These are phyloP conservation scores for Lacanobia wlatinum DNA, from an alignment of 2,888 invertebrate species.

Conservation along the genomic window DNA sequence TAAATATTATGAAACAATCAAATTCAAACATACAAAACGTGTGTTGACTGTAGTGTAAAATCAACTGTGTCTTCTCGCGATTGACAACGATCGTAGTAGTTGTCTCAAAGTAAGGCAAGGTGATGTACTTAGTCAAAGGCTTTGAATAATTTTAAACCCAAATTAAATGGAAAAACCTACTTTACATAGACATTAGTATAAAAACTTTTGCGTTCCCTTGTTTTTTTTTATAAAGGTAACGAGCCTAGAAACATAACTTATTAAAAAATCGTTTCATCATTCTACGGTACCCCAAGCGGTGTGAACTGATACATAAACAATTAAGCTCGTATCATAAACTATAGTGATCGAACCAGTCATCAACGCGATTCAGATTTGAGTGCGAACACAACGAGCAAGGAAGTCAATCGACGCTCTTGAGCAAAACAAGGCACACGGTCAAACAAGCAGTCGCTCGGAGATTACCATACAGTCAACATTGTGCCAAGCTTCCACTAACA, in stretches of 20 bases:
- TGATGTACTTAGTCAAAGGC: not conserved
- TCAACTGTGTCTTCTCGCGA: not conserved
- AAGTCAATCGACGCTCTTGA: constrained; percentile 66
- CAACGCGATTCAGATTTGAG: constrained; percentile 68
- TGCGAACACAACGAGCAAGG: constrained; percentile 79
- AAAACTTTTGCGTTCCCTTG: not conserved
- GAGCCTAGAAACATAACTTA: not conserved
- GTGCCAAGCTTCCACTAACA: constrained; percentile 40
- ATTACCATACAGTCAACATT: constrained; percentile 68
- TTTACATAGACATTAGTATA: not conserved
- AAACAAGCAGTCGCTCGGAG: constrained; percentile 74
- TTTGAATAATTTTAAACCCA: not conserved
- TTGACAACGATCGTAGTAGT: not conserved
- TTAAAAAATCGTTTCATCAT: not conserved
- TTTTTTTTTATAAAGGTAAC: not conserved
- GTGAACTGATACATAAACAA: constrained; percentile 70
- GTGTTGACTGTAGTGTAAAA: not conserved
- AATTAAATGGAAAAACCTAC: not conserved
- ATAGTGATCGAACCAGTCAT: constrained; percentile 70
- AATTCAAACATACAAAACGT: constrained; percentile 13
- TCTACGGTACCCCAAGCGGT: constrained; percentile 59
- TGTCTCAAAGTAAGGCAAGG: not conserved
- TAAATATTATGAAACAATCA: constrained; percentile 49
- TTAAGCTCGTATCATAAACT: constrained; percentile 66
- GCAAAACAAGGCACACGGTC: constrained; percentile 76